phyloP scores from a whole-genome alignment of 2,888 invertebrate species.

The Tinea pellionella region DNA sequence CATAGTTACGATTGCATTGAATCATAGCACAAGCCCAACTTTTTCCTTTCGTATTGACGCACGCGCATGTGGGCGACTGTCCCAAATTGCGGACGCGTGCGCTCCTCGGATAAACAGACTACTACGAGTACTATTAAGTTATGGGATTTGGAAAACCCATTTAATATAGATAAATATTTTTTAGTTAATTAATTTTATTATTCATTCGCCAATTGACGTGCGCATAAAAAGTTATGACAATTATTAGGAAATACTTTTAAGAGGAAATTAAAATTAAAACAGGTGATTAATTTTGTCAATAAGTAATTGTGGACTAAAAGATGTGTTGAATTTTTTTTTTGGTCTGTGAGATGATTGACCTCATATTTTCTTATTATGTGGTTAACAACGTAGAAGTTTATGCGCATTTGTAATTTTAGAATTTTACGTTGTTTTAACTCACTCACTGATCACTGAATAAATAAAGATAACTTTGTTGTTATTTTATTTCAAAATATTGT shows the following conservation, averaged over 20 bases:
- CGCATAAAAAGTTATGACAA: neutral
- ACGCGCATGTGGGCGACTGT: constrained; percentile 20
- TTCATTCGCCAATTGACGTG: neutral
- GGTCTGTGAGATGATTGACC: neutral
- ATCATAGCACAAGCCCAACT: constrained; percentile 24
- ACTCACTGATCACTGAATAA: too few species aligned
- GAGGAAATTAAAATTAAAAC: neutral
- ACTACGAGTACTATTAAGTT: too few species aligned
- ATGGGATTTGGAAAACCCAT: constrained; percentile 2
- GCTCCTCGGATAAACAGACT: neutral
- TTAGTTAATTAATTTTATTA: neutral
- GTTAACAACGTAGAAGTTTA: neutral
- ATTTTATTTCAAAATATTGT: too few species aligned
- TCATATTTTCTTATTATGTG: neutral
- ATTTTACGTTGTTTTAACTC: too few species aligned
- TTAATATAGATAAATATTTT: neutral
- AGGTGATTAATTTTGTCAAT: constrained; percentile 3
- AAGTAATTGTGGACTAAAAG: neutral
- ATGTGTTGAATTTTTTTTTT: neutral
- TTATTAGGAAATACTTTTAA: neutral
- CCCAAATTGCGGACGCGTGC: constrained; percentile 13
- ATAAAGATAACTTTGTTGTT: too few species aligned
- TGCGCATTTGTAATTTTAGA: neutral
- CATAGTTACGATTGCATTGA: constrained; percentile 29
- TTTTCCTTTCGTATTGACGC: constrained; percentile 37